Evolutionary conservation across 2,888 invertebrate genomes (phyloP).

Genomic region (Cerastis leucographa): DNA sequence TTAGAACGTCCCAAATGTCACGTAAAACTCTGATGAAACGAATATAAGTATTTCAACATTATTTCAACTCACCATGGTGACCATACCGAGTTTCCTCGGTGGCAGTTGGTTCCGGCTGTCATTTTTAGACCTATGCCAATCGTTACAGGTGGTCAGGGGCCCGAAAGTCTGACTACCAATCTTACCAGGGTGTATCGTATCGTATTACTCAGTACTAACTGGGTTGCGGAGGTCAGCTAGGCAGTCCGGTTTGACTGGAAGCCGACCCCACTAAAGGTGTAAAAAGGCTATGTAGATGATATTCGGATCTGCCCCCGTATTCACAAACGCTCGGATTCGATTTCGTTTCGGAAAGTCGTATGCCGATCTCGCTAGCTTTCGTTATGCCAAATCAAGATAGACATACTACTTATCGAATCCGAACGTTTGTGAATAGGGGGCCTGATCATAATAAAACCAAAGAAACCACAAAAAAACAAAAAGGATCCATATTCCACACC

Average conservation of each 20-base stretch:
- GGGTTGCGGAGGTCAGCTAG: background rate
- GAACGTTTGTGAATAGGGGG: too few species aligned
- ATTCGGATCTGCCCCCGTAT: background rate
- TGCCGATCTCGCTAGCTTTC: too few species aligned
- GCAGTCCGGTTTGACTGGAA: background rate
- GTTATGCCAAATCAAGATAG: too few species aligned
- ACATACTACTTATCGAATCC: too few species aligned
- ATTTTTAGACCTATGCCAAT: background rate
- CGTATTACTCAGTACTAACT: background rate
- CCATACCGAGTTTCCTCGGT: background rate
- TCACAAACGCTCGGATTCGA: too few species aligned
- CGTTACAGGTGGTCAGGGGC: background rate
- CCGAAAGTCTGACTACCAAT: background rate
- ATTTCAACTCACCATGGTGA: background rate
- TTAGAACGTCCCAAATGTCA: background rate
- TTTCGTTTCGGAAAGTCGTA: too few species aligned
- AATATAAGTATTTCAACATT: background rate
- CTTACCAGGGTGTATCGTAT: background rate
- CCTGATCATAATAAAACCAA: background rate
- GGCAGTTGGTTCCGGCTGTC: background rate
- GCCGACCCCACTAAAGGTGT: background rate
- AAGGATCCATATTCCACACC: background rate
- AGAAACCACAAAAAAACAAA: background rate
- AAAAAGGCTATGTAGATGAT: background rate
- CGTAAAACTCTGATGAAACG: background rate